Evolutionary conservation across 2,888 invertebrate genomes (phyloP), one percentile per base, ranked within the genome.

Genomic region (Spilarctia lutea): DNA sequence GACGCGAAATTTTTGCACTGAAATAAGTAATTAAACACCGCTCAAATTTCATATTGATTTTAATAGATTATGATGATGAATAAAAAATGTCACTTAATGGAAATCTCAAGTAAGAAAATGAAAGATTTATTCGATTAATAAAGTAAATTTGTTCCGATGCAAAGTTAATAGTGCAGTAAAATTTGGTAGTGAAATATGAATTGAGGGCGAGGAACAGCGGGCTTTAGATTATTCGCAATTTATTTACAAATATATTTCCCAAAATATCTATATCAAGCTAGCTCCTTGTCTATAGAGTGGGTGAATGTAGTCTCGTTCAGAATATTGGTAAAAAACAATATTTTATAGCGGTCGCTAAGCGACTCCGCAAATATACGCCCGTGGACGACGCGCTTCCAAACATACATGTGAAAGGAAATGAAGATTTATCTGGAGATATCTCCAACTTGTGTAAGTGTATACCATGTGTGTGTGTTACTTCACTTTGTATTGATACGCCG

Each of bases 301-400:
- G 86, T 86, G 88, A 81, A 86, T 85, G 86, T 86, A 85, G 86
- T 85, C 86, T 86, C 87, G 78, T 89, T 89, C 88, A 87, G 86
- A 88, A 89, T 92, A 93, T 93, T 92, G 93, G 92, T 85, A 93
- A 93, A 92, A 92, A 93, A 93, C 91, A 92, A 94, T 94, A 94
- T 94, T 94, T 94, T 92, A 93, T 89, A 86, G 86, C 89, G 90
- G 90, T 90, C 93, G 92, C 93, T 93, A 89, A 92, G 93, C 92
- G 90, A 86, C 86, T 87, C 81, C 84, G 88, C 91, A 91, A 92
- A 93, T 91, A 90, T 92, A 90, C 86, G 90, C 89, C 77, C 83
- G 88, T 87, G 92, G 90, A 91, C 91, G 84, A 81, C 75, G 81
- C 73, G 75, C 72, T 76, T 30, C 72, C 73, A 24, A 52, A n/a